Evolutionary conservation across 2,888 invertebrate species (phyloP).

Genomic region (Seira musarum): DNA sequence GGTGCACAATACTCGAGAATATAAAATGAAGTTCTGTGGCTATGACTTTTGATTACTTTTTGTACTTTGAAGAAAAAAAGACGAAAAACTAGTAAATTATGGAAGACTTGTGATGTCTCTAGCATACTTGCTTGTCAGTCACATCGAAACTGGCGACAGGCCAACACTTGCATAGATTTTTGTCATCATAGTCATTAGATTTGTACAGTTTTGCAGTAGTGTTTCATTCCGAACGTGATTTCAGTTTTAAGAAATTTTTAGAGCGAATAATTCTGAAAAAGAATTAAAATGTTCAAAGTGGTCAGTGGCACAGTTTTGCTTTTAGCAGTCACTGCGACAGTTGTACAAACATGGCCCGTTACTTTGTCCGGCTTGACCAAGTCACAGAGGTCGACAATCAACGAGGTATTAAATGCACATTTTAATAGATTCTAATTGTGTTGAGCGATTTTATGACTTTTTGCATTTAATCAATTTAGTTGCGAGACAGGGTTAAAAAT

Average conservation of each 20-base stretch:
- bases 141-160: slow-evolving; percentile 35
- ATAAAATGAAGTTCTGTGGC: neutral
- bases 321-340: neutral
- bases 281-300: too few relatives aligned
- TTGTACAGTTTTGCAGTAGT: too few relatives aligned
- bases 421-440: too few relatives aligned
- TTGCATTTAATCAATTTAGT: slow-evolving; percentile 16
- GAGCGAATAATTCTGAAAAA: too few relatives aligned
- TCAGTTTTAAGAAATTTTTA: neutral
- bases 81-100: slow-evolving; percentile 24
- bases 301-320: neutral
- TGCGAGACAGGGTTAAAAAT: slow-evolving; percentile 26
- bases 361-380: slow-evolving; percentile 31
- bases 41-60: too few relatives aligned
- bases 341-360: slow-evolving; percentile 37
- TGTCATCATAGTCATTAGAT: too few relatives aligned
- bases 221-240: neutral
- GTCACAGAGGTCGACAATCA: slow-evolving; percentile 18
- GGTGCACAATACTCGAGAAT: neutral
- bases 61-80: too few relatives aligned
- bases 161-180: too few relatives aligned
- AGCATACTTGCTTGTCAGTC: slow-evolving; percentile 26
- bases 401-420: slow-evolving; percentile 24
- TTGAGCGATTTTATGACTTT: too few relatives aligned
- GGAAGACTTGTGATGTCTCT: slow-evolving; percentile 11